A percentile compares a stretch with the other conserved stretches of the same genome.
phyloP scores from a whole-genome alignment of 2,797 vertebrate genomes.

The Bradypodion pumilum region DNA sequence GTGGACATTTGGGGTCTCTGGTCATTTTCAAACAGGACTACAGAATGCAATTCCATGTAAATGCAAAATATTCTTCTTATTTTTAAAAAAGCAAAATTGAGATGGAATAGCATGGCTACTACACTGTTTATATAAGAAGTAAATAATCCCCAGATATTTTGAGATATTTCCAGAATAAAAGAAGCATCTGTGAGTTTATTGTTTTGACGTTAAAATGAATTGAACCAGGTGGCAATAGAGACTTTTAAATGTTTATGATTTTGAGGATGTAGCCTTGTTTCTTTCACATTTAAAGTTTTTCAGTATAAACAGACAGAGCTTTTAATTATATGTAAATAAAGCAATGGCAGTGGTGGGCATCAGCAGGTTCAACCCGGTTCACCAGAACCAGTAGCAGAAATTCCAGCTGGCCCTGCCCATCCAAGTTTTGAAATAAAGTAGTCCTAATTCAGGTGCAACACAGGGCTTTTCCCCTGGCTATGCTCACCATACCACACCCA shows the following conservation, averaged over 20 bases:
- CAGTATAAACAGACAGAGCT: not conserved
- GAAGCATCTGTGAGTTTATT: not conserved
- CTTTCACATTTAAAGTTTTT: not conserved
- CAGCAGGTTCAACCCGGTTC: no score
- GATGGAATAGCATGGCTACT: not conserved
- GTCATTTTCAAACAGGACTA: not conserved
- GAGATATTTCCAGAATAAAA: not conserved
- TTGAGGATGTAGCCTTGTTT: not conserved
- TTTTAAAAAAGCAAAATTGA: not conserved
- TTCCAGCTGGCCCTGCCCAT: no score
- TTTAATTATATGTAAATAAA: not conserved
- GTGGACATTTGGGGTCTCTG: not conserved
- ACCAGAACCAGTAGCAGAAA: no score
- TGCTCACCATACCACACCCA: no score
- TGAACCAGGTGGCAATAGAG: not conserved
- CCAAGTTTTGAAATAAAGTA: no score
- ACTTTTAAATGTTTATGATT: slow-evolving; percentile 11
- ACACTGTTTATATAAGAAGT: not conserved
- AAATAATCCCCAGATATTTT: not conserved
- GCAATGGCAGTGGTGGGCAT: no score
- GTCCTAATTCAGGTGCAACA: no score
- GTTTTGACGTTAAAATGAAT: not conserved
- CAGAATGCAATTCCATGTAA: not conserved
- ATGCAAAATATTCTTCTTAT: not conserved
- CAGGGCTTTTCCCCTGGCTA: no score